Conservation (phyloP, 2,888 invertebrate genomes). For the Amphipyra tragopoginis region DNA sequence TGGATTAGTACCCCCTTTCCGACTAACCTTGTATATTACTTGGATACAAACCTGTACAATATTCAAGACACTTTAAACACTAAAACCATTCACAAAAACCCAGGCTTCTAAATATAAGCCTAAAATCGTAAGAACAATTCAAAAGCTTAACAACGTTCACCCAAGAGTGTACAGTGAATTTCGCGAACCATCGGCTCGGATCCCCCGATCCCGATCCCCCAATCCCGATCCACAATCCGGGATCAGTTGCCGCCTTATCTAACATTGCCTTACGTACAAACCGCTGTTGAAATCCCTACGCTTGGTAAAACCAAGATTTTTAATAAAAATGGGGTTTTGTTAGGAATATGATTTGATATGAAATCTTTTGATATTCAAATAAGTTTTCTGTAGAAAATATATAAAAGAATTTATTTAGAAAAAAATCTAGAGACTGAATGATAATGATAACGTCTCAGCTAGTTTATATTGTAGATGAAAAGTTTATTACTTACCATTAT, state of each 20-base stretch:
- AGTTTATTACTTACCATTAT: no score
- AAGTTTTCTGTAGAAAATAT: no score
- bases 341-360: constrained; percentile 20
- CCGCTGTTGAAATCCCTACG: constrained; percentile 52
- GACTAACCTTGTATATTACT: no score
- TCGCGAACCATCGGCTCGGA: constrained; percentile 53
- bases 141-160: constrained; percentile 44
- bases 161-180: constrained; percentile 53
- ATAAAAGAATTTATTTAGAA: no score
- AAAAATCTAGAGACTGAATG: no score
- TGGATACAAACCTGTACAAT: no score
- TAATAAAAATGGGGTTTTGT: constrained; percentile 46
- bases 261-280: constrained; percentile 73
- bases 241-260: constrained; percentile 80
- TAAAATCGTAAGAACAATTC: constrained; percentile 45
- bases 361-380: neutral
- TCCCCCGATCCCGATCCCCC: constrained; percentile 44
- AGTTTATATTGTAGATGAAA: no score
- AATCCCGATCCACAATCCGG: constrained; percentile 60
- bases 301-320: constrained; percentile 45
- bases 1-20: no score
- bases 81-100: constrained; percentile 1
- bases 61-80: neutral
- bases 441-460: no score
- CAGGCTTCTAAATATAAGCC: constrained; percentile 28